These are phyloP conservation scores for Nomada hirtipes DNA, from an alignment of 2,888 invertebrate species.

Conservation along the genomic window DNA sequence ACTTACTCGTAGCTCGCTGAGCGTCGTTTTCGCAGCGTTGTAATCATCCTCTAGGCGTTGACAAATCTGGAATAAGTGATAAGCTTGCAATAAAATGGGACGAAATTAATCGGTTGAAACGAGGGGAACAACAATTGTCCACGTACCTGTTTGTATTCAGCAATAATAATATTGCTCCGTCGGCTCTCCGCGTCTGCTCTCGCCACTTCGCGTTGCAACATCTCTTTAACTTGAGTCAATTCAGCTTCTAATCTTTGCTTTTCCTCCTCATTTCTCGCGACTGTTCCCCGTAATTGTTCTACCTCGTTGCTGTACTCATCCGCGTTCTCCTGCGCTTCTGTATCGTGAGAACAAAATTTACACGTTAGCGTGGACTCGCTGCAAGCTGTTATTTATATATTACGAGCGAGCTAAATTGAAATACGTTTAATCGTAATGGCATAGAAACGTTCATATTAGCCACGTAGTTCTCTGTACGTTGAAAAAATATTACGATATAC, in stretches of 20 bases:
- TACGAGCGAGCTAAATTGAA: background rate
- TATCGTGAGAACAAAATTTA: constrained; percentile 55
- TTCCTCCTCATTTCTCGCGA: constrained; percentile 90
- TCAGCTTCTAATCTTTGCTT: constrained; percentile 89
- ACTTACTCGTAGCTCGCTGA: constrained; percentile 88
- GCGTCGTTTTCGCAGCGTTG: constrained; percentile 87
- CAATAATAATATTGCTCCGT: constrained; percentile 92
- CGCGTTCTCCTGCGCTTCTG: constrained; percentile 87
- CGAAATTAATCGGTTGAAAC: background rate
- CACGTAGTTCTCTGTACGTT: no score
- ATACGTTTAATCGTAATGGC: background rate
- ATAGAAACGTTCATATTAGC: background rate
- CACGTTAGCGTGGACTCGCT: background rate
- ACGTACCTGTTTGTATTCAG: constrained; percentile 93
- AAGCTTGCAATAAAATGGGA: background rate
- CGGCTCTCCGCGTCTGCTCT: constrained; percentile 90
- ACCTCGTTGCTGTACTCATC: constrained; percentile 87
- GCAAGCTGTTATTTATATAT: background rate
- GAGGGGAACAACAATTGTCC: constrained; percentile 1
- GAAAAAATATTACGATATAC: background rate
- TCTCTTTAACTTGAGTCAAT: constrained; percentile 89
- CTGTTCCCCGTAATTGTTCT: constrained; percentile 85
- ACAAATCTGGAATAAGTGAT: constrained; percentile 87
- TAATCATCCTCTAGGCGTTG: constrained; percentile 94
- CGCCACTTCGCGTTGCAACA: constrained; percentile 91